A percentile compares a stretch with the other conserved stretches of the same genome.
These are phyloP conservation scores for Brachionichthys hirsutus DNA, from an alignment of 2,113 vertebrate species.

Conservation along the genomic window DNA sequence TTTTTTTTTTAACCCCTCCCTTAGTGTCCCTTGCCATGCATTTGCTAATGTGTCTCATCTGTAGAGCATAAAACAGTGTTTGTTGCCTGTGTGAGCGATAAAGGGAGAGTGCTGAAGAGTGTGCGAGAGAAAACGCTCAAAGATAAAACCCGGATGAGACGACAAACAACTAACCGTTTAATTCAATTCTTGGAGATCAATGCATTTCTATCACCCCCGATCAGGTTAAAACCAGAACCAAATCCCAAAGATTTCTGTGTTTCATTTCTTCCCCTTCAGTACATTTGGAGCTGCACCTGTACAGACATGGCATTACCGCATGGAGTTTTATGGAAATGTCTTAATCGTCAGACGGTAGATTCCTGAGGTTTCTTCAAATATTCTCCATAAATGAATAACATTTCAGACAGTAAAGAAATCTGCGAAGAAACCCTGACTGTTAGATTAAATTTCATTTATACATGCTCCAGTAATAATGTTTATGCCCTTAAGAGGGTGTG, in stretches of 20 bases:
- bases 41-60: constrained; percentile 97
- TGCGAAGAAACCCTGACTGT: constrained; percentile 40
- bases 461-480: constrained; percentile 67
- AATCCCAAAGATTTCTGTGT: constrained; percentile 47
- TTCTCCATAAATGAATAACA: constrained; percentile 22
- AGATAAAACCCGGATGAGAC: constrained; percentile 57
- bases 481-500: constrained; percentile 64
- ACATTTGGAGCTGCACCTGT: constrained; percentile 10
- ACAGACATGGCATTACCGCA: constrained; percentile 15
- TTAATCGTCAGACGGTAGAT: constrained; percentile 39
- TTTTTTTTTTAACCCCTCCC: constrained; percentile 70
- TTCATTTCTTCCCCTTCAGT: background rate
- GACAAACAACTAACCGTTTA: constrained; percentile 65
- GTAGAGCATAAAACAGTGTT: constrained; percentile 90
- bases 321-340: constrained; percentile 31
- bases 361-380: constrained; percentile 48
- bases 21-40: constrained; percentile 94
- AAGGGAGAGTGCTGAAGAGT: constrained; percentile 9
- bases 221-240: constrained; percentile 59
- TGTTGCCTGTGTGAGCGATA: constrained; percentile 68
- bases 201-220: constrained; percentile 44
- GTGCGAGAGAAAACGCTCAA: constrained; percentile 42
- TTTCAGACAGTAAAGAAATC: constrained; percentile 32
- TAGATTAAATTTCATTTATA: constrained; percentile 57
- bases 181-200: constrained; percentile 57